These are phyloP conservation scores for Etheostoma nigrum DNA, from an alignment of 2,797 vertebrate species.

Conservation along the genomic window DNA sequence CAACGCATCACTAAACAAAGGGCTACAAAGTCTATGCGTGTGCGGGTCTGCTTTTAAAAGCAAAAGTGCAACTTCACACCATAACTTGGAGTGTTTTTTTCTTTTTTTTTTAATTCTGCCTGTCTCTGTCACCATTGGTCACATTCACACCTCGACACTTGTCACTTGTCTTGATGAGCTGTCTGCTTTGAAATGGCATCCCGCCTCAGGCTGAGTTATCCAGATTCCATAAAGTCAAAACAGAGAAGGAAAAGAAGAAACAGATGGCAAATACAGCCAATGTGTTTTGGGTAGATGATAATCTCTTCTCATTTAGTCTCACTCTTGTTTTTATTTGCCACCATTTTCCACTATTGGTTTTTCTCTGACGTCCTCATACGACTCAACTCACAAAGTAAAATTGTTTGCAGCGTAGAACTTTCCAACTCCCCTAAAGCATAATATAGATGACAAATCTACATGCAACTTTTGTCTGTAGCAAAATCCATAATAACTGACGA, in stretches of 20 bases:
- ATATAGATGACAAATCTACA: background rate
- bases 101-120: slow-evolving; percentile 33
- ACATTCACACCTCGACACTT: slow-evolving; percentile 46
- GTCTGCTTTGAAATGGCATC: slow-evolving; percentile 47
- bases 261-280: slow-evolving; percentile 56
- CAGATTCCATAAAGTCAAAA: slow-evolving; percentile 55
- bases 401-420: slow-evolving; percentile 2
- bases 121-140: slow-evolving; percentile 8
- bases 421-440: background rate
- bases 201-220: slow-evolving; percentile 48
- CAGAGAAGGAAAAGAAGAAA: slow-evolving; percentile 28
- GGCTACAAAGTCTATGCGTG: background rate
- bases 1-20: too few relatives aligned
- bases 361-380: background rate
- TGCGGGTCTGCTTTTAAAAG: slow-evolving; percentile 15
- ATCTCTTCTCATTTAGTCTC: slow-evolving; percentile 11
- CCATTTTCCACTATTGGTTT: slow-evolving; percentile 10
- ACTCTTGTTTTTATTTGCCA: background rate
- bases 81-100: slow-evolving; percentile 25
- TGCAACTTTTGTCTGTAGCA: slow-evolving; percentile 2
- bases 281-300: slow-evolving; percentile 17
- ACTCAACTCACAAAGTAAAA: background rate
- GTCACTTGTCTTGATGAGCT: slow-evolving; percentile 52
- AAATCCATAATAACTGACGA: background rate
- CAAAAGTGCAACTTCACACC: slow-evolving; percentile 15